These are phyloP conservation scores for Laticauda laticaudata DNA, from an alignment of 2,113 vertebrate species.

Conservation along the genomic window DNA sequence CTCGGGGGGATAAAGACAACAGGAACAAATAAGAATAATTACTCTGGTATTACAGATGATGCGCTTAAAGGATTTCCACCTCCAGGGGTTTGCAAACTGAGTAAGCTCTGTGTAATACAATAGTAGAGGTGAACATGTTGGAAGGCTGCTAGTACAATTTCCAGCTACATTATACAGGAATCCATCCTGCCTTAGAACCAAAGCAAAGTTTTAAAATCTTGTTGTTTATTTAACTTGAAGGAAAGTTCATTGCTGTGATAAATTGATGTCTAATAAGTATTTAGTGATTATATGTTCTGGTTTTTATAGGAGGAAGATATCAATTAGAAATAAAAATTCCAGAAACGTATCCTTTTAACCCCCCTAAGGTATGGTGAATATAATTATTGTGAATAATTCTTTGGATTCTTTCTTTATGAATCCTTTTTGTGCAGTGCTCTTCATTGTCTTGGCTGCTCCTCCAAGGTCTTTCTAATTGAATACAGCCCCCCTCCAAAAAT, in stretches of 20 bases:
- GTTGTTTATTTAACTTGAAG: not conserved
- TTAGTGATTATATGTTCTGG: slow-evolving; percentile 26
- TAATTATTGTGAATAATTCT: slow-evolving; percentile 20
- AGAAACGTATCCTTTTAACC: slow-evolving; percentile 99
- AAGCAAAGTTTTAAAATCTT: not conserved
- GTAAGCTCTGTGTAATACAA: not conserved
- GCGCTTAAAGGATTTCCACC: not conserved
- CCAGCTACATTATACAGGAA: not conserved
- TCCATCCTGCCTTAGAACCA: not conserved
- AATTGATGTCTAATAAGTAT: slow-evolving; percentile 22
- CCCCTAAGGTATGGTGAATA: slow-evolving; percentile 87
- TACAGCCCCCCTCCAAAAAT: not conserved
- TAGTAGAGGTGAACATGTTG: not conserved
- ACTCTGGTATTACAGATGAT: not conserved
- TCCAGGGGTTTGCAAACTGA: not conserved
- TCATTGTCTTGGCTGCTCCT: not conserved
- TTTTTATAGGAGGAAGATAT: slow-evolving; percentile 87
- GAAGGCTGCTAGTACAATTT: not conserved
- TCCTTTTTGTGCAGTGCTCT: not conserved
- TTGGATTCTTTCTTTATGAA: slow-evolving; percentile 12
- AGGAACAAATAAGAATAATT: not conserved
- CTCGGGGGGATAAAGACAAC: not conserved
- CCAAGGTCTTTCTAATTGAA: not conserved
- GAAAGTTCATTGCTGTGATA: not conserved
- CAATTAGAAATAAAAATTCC: slow-evolving; percentile 99